Base-by-base conservation (phyloP, 2,797 vertebrate species). In the Rhinichthys osculus region DNA sequence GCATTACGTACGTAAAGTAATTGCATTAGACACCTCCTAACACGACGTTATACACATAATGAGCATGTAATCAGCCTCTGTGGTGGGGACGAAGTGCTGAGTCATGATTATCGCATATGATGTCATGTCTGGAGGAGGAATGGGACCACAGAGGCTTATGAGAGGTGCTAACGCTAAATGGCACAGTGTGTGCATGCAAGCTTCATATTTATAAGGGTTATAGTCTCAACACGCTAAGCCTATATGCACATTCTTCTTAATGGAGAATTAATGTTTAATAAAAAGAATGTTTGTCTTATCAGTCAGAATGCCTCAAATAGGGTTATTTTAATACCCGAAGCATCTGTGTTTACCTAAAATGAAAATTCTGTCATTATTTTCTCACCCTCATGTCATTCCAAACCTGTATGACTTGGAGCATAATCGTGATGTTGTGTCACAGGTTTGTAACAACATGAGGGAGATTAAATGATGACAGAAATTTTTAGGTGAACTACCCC, bases 21-120 rank as follows among this genome's bases (percentile, higher is more conserved):
- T 90, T 87, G 87, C 81, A 90, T 90, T 90, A 89, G 89, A 89
- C 86, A 86, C 86, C 89, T 87, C 82, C 89, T 90, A 90, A 90
- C 86, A 30, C 52, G 14, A 77, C 84, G 78, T 87, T 89, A 86
- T 87, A 83, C 89, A 86, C 86, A 89, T 90, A 90, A 90, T 83
- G 84, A 90, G 87, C 74, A 21, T 90, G 87, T 88, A 88, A 90
- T 90, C 89, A 87, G 83, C 38, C 66, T 64, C 71, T 27, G 64
- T 78, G 81, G 80, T 70, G 44, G 33, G 64, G 21, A 47, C 19
- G 35, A 79, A 81, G 44, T 82, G 87, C 87, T 90, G 89, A 89
- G 78, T 90, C 87, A 90, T 62, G 89, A 78, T 87, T 84, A 72
- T 50, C 42, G 27, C 59, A n/a, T 82, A 76, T 86, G 87, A 87